Evolutionary conservation across 2,113 vertebrate species (phyloP).

Genomic region (Sula dactylatra): DNA sequence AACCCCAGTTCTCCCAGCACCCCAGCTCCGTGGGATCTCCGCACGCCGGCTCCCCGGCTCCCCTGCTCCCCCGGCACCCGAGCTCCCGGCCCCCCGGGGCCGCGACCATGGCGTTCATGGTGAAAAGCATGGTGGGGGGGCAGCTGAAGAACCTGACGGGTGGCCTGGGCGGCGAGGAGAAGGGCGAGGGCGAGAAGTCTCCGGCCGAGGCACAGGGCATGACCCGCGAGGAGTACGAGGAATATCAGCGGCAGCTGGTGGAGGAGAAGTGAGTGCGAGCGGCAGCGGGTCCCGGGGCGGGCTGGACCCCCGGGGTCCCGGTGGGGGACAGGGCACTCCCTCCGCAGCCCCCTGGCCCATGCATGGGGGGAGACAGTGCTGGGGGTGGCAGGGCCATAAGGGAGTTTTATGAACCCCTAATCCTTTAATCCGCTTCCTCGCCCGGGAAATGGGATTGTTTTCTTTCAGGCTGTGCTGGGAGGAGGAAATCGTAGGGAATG

Average conservation of each 20-base stretch:
- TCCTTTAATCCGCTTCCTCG: slow-evolving; percentile 77
- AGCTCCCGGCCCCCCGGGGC: rapidly evolving
- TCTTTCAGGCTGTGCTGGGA: background rate
- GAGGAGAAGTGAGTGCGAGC: slow-evolving; percentile 91
- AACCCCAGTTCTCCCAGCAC: background rate
- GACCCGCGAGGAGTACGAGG: slow-evolving; percentile 95
- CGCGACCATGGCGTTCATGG: slow-evolving; percentile 91
- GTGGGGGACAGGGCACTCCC: rapidly evolving
- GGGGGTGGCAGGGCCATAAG: background rate
- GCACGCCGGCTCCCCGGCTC: background rate
- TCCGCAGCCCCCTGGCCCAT: rapidly evolving
- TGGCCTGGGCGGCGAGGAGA: slow-evolving; percentile 89
- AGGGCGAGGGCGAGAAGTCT: slow-evolving; percentile 86
- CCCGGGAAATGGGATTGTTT: slow-evolving; percentile 32
- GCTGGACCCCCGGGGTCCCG: rapidly evolving
- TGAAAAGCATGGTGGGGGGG: slow-evolving; percentile 95
- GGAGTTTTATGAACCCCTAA: slow-evolving; percentile 60
- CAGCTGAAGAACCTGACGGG: slow-evolving; percentile 97
- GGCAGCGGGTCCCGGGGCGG: rapidly evolving
- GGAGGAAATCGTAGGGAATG: background rate
- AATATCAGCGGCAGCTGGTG: slow-evolving; percentile 94
- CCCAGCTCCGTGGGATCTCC: background rate
- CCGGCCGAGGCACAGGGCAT: slow-evolving; percentile 89
- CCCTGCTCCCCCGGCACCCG: rapidly evolving
- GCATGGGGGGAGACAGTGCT: background rate